Evolutionary conservation across 2,797 vertebrate species (phyloP).

Genomic region (Sparus aurata): DNA sequence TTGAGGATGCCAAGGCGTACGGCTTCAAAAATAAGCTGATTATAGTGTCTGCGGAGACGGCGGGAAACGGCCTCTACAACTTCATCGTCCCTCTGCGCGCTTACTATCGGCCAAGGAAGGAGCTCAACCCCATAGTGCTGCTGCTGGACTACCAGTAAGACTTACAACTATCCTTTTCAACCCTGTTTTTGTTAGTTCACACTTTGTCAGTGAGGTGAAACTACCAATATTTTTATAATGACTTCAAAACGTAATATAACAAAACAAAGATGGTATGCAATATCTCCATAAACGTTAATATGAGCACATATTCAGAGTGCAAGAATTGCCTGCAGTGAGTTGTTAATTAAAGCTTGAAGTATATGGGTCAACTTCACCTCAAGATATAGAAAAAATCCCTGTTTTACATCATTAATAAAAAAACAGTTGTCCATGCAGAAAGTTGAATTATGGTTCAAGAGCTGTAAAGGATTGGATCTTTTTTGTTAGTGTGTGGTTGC

Average conservation of each 20-base stretch:
- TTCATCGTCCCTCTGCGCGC: slow-evolving; percentile 97
- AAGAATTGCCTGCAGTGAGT: background rate
- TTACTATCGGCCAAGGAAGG: slow-evolving; percentile 97
- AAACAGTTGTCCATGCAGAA: slow-evolving; percentile 1
- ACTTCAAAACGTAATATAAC: background rate
- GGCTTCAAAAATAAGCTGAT: slow-evolving; percentile 99
- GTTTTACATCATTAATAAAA: slow-evolving; percentile 12
- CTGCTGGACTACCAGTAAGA: slow-evolving; percentile 96
- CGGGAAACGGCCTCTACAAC: slow-evolving; percentile 97
- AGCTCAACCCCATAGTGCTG: slow-evolving; percentile 96
- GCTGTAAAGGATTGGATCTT: background rate
- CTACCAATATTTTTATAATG: background rate
- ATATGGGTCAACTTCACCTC: background rate
- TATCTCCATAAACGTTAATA: background rate
- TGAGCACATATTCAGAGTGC: background rate
- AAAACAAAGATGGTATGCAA: background rate
- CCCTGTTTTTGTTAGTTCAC: background rate
- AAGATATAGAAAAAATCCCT: background rate
- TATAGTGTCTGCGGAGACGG: slow-evolving; percentile 97
- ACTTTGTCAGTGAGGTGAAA: background rate
- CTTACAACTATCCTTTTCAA: background rate
- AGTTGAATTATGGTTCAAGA: background rate
- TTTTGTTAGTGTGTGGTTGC: background rate
- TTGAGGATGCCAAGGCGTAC: slow-evolving; percentile 97
- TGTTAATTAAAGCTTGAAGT: background rate